phyloP scores from a whole-genome alignment of 2,797 vertebrate genomes.

The Diplodus puntazzo region DNA sequence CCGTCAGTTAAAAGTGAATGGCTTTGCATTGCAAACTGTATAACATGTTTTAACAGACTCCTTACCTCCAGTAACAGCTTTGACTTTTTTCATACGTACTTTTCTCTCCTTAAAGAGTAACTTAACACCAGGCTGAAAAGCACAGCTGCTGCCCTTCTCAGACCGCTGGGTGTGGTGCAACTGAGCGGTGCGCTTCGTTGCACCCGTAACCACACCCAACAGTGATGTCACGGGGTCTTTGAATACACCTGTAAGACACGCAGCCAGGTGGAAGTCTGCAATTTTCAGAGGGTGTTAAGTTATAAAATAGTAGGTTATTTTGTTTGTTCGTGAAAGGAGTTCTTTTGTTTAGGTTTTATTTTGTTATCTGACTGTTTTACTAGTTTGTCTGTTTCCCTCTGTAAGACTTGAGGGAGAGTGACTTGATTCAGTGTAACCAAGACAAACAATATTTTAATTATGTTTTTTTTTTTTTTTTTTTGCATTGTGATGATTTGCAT shows the following conservation, averaged over 20 bases:
- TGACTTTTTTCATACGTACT: constrained; percentile 40
- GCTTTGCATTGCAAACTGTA: constrained; percentile 39
- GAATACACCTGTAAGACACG: not conserved
- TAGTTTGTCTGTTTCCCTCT: constrained; percentile 18
- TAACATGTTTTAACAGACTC: constrained; percentile 34
- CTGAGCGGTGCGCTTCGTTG: too few species aligned
- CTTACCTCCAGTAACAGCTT: constrained; percentile 47
- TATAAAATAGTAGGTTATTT: constrained; percentile 10
- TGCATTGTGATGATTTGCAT: constrained; percentile 43
- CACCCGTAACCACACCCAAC: not conserved
- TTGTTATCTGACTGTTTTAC: constrained; percentile 1
- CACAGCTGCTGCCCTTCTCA: not conserved
- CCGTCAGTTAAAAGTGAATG: constrained; percentile 14
- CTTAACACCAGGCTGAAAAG: constrained; percentile 11
- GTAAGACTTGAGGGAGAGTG: not conserved
- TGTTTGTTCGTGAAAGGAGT: constrained; percentile 43
- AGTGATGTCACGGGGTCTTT: not conserved
- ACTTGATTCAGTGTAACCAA: constrained; percentile 28
- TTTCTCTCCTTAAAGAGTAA: constrained; percentile 6
- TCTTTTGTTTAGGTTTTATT: constrained; percentile 32
- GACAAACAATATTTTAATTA: not conserved
- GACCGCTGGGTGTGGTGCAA: too few species aligned
- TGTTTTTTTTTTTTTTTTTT: not conserved
- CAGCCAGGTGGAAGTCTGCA: constrained; percentile 26
- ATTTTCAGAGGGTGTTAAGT: constrained; percentile 2